Base-by-base conservation (phyloP, 2,113 vertebrate genomes). In the Ciconia stormi region DNA sequence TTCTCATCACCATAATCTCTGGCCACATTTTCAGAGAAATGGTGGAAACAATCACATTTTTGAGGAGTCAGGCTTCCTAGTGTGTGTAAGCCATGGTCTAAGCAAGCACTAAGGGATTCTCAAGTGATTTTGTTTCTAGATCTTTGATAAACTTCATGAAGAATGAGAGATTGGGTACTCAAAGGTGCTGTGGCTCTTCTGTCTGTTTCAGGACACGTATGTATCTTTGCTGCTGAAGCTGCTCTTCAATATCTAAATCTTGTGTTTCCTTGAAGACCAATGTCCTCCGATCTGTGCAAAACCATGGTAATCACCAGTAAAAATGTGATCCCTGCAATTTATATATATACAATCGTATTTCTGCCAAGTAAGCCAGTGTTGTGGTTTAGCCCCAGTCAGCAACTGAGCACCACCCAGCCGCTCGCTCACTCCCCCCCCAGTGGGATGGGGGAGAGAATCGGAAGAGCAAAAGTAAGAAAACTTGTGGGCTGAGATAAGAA, bases 151-250 rank as follows among this genome's bases (percentile, higher is more conserved):
- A 63, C 23, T 85, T 38, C 67, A 50, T 29, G 30, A 89, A 56
- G 44, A 79, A 20, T 20, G n/a, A 85, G 52, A 21, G 21, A 61
- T 6, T 30, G 22, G 19, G 8, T 50, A 18, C 42, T 87, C 25
- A 27, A 50, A 89, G 59, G 29, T 59, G 13, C 55, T 46, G 11
- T 29, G 30, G 16, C 5, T 55, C n/a, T 40, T 20, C 9, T 67
- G 29, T 26, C 63, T 82, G 22, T n/a, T 84, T 71, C 32, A 42
- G 36, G 19, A 53, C 46, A 69, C 0, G 0, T 17, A 17, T 5
- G 3, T 36, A 50, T 59, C 34, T 74, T n/a, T 47, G 53, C 55
- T 91, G n/a, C 34, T 89, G 56, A 87, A 87, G 55, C 4, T 70
- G 42, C n/a, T 52, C 34, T 89, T 63, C 40, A 23, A 15, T 44